phyloP scores from a whole-genome alignment of 2,888 invertebrate genomes.

The Xylophagus ater region DNA sequence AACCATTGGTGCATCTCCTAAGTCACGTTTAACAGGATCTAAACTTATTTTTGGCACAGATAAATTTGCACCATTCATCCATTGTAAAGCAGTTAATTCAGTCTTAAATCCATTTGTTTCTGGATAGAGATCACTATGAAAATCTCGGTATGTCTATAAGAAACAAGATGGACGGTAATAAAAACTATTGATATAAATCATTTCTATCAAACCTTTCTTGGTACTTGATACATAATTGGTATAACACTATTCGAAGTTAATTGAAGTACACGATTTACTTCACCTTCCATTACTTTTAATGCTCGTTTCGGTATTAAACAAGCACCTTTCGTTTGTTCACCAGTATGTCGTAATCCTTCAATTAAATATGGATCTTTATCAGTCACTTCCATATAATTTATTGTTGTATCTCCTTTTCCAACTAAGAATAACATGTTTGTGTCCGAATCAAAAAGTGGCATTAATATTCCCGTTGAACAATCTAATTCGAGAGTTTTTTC shows the following conservation, averaged over 20 bases:
- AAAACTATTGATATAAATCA: too few species aligned
- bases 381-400: slow-evolving; percentile 80
- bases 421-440: slow-evolving; percentile 92
- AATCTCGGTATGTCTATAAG: slow-evolving; percentile 76
- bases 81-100: slow-evolving; percentile 66
- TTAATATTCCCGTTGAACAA: slow-evolving; percentile 80
- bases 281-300: slow-evolving; percentile 91
- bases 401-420: slow-evolving; percentile 88
- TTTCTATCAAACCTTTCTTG: slow-evolving; percentile 60
- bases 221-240: slow-evolving; percentile 91
- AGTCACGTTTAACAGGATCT: slow-evolving; percentile 62
- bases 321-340: slow-evolving; percentile 93
- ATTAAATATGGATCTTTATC: slow-evolving; percentile 83
- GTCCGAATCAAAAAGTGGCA: slow-evolving; percentile 87
- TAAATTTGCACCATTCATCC: slow-evolving; percentile 67
- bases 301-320: slow-evolving; percentile 86
- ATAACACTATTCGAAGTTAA: slow-evolving; percentile 76
- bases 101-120: slow-evolving; percentile 76
- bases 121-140: slow-evolving; percentile 88
- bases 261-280: slow-evolving; percentile 84
- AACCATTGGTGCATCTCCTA: slow-evolving; percentile 49
- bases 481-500: slow-evolving; percentile 72
- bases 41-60: slow-evolving; percentile 72
- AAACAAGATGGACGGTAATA: too few species aligned
- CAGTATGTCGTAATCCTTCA: slow-evolving; percentile 75